Evolutionary conservation across 2,113 vertebrate species (phyloP).

Genomic region (Thermophis baileyi): DNA sequence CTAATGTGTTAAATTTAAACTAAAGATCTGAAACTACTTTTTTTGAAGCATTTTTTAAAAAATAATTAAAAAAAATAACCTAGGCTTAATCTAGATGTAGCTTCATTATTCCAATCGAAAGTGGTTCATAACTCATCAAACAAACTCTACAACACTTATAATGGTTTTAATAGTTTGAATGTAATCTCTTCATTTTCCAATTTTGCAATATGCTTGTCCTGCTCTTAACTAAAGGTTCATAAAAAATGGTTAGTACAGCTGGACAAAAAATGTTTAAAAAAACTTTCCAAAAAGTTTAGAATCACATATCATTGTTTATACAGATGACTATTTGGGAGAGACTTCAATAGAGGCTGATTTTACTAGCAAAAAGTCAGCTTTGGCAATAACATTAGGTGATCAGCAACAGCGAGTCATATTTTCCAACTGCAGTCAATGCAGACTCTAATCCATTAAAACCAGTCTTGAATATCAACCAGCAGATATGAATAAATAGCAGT

Average conservation of each 20-base stretch:
- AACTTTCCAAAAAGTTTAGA: constrained; percentile 76
- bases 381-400: constrained; percentile 67
- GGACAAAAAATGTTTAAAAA: constrained; percentile 72
- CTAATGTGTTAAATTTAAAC: constrained; percentile 34
- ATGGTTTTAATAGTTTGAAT: constrained; percentile 48
- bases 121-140: constrained; percentile 47
- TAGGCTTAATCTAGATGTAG: background rate
- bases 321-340: constrained; percentile 83
- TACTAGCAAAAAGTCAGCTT: constrained; percentile 62
- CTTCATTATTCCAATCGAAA: constrained; percentile 40
- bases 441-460: constrained; percentile 62
- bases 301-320: constrained; percentile 88
- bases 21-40: constrained; percentile 22
- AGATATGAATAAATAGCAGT: constrained; percentile 62
- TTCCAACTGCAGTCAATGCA: constrained; percentile 72
- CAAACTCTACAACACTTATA: constrained; percentile 46
- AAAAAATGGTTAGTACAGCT: constrained; percentile 86
- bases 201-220: constrained; percentile 57
- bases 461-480: constrained; percentile 66
- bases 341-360: constrained; percentile 83
- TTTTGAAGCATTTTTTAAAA: background rate
- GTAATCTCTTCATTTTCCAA: constrained; percentile 62
- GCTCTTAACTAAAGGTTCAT: constrained; percentile 66
- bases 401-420: constrained; percentile 70
- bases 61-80: background rate